Percentiles rank a stretch among this genome's conserved stretches.
phyloP scores from a whole-genome alignment of 2,113 vertebrate genomes.

The Mustela lutreola region DNA sequence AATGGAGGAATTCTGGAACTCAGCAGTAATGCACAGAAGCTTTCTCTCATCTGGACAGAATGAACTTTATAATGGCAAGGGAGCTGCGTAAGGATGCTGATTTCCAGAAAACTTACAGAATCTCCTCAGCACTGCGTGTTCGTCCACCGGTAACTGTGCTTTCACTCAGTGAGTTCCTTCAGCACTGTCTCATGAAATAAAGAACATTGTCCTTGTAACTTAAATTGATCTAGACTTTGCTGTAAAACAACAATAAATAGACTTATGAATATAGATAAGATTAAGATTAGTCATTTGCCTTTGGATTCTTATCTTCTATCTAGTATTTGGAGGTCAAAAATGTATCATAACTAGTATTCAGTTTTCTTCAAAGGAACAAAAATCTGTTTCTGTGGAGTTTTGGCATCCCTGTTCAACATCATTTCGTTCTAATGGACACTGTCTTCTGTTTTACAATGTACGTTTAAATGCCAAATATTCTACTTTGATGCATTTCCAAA shows the following conservation, averaged over 20 bases:
- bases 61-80: background rate
- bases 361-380: conserved; percentile 83
- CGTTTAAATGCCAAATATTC: conserved; percentile 42
- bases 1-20: background rate
- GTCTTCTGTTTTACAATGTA: conserved; percentile 76
- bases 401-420: conserved; percentile 59
- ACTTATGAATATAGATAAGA: conserved; percentile 65
- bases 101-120: background rate
- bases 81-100: background rate
- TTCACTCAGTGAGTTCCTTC: background rate
- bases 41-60: background rate
- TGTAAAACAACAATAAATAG: conserved; percentile 68
- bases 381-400: conserved; percentile 58
- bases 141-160: background rate
- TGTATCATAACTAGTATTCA: conserved; percentile 67
- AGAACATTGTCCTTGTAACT: conserved; percentile 47
- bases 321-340: conserved; percentile 73
- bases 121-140: background rate
- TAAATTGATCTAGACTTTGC: conserved; percentile 57
- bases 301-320: conserved; percentile 60
- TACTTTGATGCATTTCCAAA: conserved; percentile 78
- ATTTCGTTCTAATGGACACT: conserved; percentile 77
- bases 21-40: background rate
- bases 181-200: background rate
- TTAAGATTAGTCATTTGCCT: conserved; percentile 78